Conservation (phyloP, 2,888 invertebrate species). For the Aphodius granarius region DNA sequence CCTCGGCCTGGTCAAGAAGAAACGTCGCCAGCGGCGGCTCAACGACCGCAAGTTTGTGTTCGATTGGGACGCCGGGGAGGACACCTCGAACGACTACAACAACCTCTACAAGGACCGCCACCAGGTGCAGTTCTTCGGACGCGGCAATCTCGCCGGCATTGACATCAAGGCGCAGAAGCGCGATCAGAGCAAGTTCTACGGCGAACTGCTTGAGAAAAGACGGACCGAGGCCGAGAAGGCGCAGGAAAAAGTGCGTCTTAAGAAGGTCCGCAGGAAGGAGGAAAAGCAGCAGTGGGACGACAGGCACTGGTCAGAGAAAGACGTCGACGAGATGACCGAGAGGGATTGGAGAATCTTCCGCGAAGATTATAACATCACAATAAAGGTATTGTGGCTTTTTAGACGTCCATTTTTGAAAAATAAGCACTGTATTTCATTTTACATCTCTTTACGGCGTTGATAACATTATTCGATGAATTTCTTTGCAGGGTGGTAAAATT, state of each 20-base stretch:
- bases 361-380: slow-evolving; percentile 98
- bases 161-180: slow-evolving; percentile 96
- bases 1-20: slow-evolving; percentile 90
- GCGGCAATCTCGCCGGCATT: slow-evolving; percentile 97
- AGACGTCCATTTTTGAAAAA: no score
- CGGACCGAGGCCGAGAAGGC: slow-evolving; percentile 96
- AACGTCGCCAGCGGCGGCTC: slow-evolving; percentile 85
- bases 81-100: slow-evolving; percentile 98
- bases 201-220: slow-evolving; percentile 90
- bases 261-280: slow-evolving; percentile 92
- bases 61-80: slow-evolving; percentile 99
- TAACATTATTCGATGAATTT: no score
- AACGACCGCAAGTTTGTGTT: slow-evolving; percentile 99
- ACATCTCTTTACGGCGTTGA: no score
- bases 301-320: slow-evolving; percentile 98
- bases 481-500: slow-evolving; percentile 87
- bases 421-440: no score
- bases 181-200: slow-evolving; percentile 97
- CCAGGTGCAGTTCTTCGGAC: slow-evolving; percentile 96
- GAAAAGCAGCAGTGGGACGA: slow-evolving; percentile 99
- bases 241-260: slow-evolving; percentile 90
- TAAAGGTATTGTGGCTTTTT: slow-evolving; percentile 78
- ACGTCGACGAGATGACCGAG: slow-evolving; percentile 93
- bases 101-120: slow-evolving; percentile 94
- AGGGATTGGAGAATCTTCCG: slow-evolving; percentile 99